Evolutionary conservation across 2,797 vertebrate genomes (phyloP), one percentile per base, ranked within the genome.

Genomic region (Erethizon dorsatum): DNA sequence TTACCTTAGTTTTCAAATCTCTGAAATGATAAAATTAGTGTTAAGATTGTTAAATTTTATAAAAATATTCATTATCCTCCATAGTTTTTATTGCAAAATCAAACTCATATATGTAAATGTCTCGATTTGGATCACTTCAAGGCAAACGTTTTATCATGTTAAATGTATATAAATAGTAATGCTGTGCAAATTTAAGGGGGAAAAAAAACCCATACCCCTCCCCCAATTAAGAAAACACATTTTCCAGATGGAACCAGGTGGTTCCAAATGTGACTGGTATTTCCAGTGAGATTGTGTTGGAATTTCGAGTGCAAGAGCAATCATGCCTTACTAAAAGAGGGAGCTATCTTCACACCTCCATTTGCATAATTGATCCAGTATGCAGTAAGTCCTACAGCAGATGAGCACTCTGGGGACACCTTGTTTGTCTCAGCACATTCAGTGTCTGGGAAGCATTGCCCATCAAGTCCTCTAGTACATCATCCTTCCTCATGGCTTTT

Each of bases 311-410:
- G 86, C 97, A 88, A 91, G 98, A 97, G 98, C 96, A 98, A 98
- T 98, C 98, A 98, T 77, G 98, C 97, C 98, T 98, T 97, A 91
- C 97, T 98, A 99, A 98, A 98, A 98, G 97, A 98, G 95, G 97
- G 97, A 98, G 97, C 98, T 98, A 98, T 98, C 98, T 98, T 98
- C 98, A 98, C 97, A 95, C 97, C 98, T 97, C 98, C 96, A 98
- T 99, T 98, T 99, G 98, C 98, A 99, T 99, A 98, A 99, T 98
- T 99, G 98, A 99, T 99, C 98, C 98, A 97, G 98, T 98, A 98
- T 98, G 98, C 99, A 98, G 98, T 97, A 97, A 98, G 98, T 98
- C 98, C 97, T 95, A 94, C 97, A 98, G 98, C 98, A 98, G 98
- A 98, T 97, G 98, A 98, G 97, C 97, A 97, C 98, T 98, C 98